phyloP scores from a whole-genome alignment of 2,113 vertebrate genomes.

The Kobus ellipsiprymnus region DNA sequence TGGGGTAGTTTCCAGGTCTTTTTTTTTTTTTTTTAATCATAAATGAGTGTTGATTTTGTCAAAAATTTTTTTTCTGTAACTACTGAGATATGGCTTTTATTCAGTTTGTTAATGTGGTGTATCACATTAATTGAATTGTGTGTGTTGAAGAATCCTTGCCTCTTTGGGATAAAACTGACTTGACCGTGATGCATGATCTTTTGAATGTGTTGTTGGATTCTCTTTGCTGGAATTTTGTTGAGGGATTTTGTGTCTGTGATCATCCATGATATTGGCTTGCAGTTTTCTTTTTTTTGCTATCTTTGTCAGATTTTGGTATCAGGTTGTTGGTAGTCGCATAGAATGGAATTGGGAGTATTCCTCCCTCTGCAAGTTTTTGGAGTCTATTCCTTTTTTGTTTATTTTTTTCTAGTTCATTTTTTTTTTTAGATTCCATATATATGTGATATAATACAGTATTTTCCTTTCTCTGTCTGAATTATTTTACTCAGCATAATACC shows the following conservation, averaged over 20 bases:
- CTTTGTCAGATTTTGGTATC: background rate
- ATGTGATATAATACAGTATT: background rate
- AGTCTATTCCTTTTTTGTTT: background rate
- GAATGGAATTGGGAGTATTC: background rate
- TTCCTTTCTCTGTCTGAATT: background rate
- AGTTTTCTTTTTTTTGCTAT: background rate
- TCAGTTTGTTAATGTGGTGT: background rate
- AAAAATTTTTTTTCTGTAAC: background rate
- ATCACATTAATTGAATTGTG: background rate
- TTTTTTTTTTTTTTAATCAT: background rate
- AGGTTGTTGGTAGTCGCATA: background rate
- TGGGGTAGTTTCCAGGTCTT: background rate
- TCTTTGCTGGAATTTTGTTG: background rate
- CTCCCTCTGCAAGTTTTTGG: background rate
- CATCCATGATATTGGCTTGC: background rate
- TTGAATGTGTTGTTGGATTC: background rate
- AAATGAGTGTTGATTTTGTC: background rate
- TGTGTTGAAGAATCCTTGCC: background rate
- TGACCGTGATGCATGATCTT: accelerated
- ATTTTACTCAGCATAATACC: no score
- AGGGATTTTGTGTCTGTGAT: background rate
- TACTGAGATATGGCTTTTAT: background rate
- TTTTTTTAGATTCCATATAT: background rate
- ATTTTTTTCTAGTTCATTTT: background rate
- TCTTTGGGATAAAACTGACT: background rate